Conservation (phyloP, 2,113 vertebrate genomes). For the Asarcornis scutulata region DNA sequence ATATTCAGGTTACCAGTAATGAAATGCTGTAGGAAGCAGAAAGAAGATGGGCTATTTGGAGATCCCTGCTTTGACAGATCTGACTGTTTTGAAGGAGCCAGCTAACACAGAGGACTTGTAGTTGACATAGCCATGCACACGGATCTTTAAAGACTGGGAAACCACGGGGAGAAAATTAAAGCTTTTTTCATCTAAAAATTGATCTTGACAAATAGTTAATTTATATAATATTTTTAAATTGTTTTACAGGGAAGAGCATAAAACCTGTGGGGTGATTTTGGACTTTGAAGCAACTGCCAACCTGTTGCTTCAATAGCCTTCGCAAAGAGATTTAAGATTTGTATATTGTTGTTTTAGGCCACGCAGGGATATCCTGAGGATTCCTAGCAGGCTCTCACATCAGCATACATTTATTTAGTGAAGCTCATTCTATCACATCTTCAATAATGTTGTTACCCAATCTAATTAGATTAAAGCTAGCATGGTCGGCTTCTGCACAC, state of each 20-base stretch:
- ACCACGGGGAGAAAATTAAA: not conserved
- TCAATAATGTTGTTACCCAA: not conserved
- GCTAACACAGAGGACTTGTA: not conserved
- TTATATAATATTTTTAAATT: not conserved
- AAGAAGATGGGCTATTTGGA: not conserved
- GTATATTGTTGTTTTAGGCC: not conserved
- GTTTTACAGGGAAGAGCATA: not conserved
- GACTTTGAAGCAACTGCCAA: constrained; percentile 19
- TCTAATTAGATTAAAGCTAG: constrained; percentile 9
- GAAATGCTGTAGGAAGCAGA: not conserved
- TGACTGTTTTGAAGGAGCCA: not conserved
- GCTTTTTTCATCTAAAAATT: not conserved
- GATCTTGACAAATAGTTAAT: not conserved
- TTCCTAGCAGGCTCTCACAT: constrained; percentile 32
- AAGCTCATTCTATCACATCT: not conserved
- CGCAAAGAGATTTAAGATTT: not conserved
- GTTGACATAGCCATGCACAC: not conserved
- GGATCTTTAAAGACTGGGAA: not conserved
- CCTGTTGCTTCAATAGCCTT: not conserved
- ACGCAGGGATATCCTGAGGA: not conserved
- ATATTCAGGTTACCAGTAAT: not conserved
- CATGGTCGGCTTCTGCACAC: not conserved
- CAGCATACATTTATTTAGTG: constrained; percentile 23
- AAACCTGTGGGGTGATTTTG: not conserved
- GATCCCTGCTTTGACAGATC: not conserved